Evolutionary conservation across 2,113 vertebrate species (phyloP).

Genomic region (Xiphophorus hellerii): DNA sequence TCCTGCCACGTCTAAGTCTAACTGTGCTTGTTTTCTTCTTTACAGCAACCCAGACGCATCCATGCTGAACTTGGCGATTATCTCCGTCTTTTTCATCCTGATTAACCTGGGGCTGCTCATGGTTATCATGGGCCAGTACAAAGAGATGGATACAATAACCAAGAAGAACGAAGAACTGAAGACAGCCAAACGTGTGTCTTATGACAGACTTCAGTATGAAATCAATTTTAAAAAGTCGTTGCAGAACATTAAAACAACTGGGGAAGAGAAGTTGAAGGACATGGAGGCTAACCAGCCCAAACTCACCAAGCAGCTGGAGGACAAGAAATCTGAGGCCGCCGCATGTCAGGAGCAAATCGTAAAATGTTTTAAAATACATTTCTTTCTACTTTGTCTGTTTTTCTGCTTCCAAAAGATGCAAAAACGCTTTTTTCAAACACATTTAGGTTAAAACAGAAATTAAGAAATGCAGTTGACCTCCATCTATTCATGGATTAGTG

Average conservation of each 20-base stretch:
- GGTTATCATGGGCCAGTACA: background rate
- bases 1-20: background rate
- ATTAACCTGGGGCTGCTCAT: background rate
- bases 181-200: accelerated
- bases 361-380: background rate
- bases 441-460: background rate
- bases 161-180: accelerated
- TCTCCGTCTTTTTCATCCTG: background rate
- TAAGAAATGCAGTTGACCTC: too few relatives aligned
- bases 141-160: accelerated
- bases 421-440: background rate
- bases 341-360: slow-evolving; percentile 39
- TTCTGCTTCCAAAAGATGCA: background rate
- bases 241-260: accelerated
- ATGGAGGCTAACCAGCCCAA: accelerated
- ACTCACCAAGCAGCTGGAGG: accelerated
- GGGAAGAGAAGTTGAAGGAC: accelerated
- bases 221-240: accelerated
- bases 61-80: background rate
- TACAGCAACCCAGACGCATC: slow-evolving; percentile 1
- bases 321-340: background rate
- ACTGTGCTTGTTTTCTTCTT: background rate
- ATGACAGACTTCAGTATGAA: accelerated
- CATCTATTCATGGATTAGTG: too few relatives aligned
- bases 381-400: background rate